These are phyloP conservation scores for Cairina moschata DNA, from an alignment of 2,113 vertebrate genomes.

Conservation along the genomic window DNA sequence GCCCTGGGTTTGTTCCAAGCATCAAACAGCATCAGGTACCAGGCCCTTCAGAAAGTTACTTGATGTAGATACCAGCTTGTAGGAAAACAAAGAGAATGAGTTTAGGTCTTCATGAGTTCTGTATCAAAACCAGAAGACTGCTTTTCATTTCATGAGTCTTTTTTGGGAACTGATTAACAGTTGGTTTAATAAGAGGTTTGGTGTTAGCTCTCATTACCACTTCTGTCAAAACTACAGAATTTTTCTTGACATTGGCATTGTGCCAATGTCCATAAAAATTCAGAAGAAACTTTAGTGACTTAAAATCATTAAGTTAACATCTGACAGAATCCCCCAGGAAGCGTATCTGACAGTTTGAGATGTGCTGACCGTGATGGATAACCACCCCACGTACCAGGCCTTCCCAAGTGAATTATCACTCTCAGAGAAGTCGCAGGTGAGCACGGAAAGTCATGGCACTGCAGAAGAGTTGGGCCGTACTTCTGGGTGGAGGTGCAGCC, in stretches of 20 bases:
- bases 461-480: rapidly evolving
- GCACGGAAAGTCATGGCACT: neutral
- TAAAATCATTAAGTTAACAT: neutral
- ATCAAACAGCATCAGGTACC: rapidly evolving
- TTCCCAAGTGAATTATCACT: neutral
- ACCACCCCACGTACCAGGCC: neutral
- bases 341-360: neutral
- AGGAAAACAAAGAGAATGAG: neutral
- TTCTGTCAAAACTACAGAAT: neutral
- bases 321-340: neutral
- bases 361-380: neutral
- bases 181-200: neutral
- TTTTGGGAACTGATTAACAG: neutral
- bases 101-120: neutral
- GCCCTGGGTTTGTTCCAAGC: neutral
- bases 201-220: neutral
- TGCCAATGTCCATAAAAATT: neutral
- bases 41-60: neutral
- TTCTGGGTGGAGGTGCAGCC: rapidly evolving
- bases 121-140: neutral
- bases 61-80: neutral
- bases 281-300: neutral
- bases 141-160: neutral
- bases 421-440: neutral
- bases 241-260: neutral